Percentiles rank a stretch among this genome's conserved stretches.
These are phyloP conservation scores for Lithophane leautieri DNA, from an alignment of 2,888 invertebrate species.

Conservation along the genomic window DNA sequence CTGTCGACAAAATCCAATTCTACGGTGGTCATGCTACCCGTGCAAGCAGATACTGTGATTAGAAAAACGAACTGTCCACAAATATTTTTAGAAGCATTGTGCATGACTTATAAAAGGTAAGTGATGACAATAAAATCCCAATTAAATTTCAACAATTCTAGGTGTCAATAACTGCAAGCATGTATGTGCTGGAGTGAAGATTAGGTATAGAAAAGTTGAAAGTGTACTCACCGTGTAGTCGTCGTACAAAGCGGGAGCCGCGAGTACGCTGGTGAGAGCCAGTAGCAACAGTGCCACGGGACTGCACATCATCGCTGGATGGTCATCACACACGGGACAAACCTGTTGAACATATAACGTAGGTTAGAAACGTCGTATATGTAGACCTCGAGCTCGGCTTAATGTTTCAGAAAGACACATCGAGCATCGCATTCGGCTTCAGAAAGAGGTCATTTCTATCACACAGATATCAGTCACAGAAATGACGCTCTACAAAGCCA, in stretches of 20 bases:
- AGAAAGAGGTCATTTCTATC: background rate
- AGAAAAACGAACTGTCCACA: background rate
- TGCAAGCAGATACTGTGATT: background rate
- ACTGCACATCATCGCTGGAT: constrained; percentile 75
- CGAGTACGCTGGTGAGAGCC: constrained; percentile 76
- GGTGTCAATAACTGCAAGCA: background rate
- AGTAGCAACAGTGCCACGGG: constrained; percentile 77
- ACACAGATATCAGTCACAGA: too few relatives aligned
- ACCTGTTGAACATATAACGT: constrained; percentile 54
- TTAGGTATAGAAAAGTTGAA: background rate
- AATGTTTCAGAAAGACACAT: background rate
- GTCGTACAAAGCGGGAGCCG: constrained; percentile 78
- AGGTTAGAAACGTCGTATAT: background rate
- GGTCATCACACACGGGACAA: constrained; percentile 69
- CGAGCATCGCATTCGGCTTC: background rate
- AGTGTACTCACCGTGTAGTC: constrained; percentile 73
- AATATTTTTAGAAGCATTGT: background rate
- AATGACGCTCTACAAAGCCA: background rate
- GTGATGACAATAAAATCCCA: background rate
- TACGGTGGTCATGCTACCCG: too few relatives aligned
- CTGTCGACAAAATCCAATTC: too few relatives aligned
- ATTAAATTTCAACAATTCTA: background rate
- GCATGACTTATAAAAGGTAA: background rate
- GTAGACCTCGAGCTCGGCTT: background rate
- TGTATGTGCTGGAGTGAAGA: background rate